phyloP scores from a whole-genome alignment of 1,140 invertebrate genomes.

The Pogonognathellus flavescens region DNA sequence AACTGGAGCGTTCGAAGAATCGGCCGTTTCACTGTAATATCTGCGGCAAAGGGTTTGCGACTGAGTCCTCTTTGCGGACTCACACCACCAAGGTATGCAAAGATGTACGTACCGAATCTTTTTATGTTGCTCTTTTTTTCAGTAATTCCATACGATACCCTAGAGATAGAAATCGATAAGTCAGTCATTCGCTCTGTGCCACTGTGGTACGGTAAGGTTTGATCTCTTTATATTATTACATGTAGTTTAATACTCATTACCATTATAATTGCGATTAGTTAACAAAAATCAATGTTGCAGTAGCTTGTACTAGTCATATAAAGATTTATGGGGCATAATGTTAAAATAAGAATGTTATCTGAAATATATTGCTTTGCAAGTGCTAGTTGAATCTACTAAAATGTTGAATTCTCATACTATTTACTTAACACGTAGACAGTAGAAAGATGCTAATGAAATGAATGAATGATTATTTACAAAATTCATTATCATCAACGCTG shows the following conservation, averaged over 20 bases:
- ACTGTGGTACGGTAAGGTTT: constrained; percentile 39
- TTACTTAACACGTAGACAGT: too few relatives aligned
- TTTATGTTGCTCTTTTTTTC: constrained; percentile 59
- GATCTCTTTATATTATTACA: constrained; percentile 22
- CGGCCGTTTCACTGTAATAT: constrained; percentile 95
- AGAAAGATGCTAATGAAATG: too few relatives aligned
- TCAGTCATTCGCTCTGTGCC: constrained; percentile 43
- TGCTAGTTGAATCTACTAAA: too few relatives aligned
- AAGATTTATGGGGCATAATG: too few relatives aligned
- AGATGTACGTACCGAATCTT: constrained; percentile 64
- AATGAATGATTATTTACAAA: too few relatives aligned
- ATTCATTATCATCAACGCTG: too few relatives aligned
- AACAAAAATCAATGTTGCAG: too few relatives aligned
- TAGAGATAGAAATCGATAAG: constrained; percentile 36
- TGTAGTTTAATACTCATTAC: neutral
- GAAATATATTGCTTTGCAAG: too few relatives aligned
- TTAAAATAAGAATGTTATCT: too few relatives aligned
- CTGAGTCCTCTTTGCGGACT: constrained; percentile 92
- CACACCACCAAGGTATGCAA: constrained; percentile 95
- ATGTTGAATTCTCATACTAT: too few relatives aligned
- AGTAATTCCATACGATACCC: constrained; percentile 25
- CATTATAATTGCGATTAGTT: neutral
- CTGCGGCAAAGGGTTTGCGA: constrained; percentile 96
- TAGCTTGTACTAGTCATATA: too few relatives aligned
- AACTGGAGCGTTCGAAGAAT: constrained; percentile 94